Conservation (phyloP, 2,888 invertebrate species). For the Leptinotarsa tumamoca region DNA sequence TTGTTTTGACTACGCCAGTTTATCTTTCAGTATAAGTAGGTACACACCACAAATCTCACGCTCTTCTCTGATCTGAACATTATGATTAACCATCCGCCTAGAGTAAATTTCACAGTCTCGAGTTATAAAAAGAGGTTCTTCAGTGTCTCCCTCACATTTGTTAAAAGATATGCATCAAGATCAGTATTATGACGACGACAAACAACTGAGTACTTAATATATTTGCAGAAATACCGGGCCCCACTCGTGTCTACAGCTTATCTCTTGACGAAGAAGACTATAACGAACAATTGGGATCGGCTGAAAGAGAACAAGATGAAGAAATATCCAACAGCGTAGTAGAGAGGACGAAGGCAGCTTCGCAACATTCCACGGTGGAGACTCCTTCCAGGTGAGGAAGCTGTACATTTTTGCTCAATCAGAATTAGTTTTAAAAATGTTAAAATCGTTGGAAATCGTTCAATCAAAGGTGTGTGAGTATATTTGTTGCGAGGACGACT, state of each 20-base stretch:
- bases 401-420: too few species aligned
- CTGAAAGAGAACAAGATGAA: slow-evolving; percentile 78
- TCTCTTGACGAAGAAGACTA: slow-evolving; percentile 69
- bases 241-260: slow-evolving; percentile 71
- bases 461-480: too few species aligned
- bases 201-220: slow-evolving; percentile 17
- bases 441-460: too few species aligned
- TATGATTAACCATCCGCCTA: slow-evolving; percentile 18
- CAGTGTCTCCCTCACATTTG: slow-evolving; percentile 39
- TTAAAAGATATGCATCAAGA: slow-evolving; percentile 43
- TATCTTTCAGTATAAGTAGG: slow-evolving; percentile 22
- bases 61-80: slow-evolving; percentile 11
- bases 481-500: too few species aligned
- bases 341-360: slow-evolving; percentile 48
- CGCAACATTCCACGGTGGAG: slow-evolving; percentile 43
- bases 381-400: slow-evolving; percentile 40
- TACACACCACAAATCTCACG: slow-evolving; percentile 15
- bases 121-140: slow-evolving; percentile 38
- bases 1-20: slow-evolving; percentile 10
- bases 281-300: slow-evolving; percentile 78
- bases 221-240: slow-evolving; percentile 79
- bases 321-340: slow-evolving; percentile 65
- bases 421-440: too few species aligned
- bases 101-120: slow-evolving; percentile 18
- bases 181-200: slow-evolving; percentile 28